Evolutionary conservation across 2,113 vertebrate genomes (phyloP), one percentile per base, ranked within the genome.

Genomic region (Zapornia atra): DNA sequence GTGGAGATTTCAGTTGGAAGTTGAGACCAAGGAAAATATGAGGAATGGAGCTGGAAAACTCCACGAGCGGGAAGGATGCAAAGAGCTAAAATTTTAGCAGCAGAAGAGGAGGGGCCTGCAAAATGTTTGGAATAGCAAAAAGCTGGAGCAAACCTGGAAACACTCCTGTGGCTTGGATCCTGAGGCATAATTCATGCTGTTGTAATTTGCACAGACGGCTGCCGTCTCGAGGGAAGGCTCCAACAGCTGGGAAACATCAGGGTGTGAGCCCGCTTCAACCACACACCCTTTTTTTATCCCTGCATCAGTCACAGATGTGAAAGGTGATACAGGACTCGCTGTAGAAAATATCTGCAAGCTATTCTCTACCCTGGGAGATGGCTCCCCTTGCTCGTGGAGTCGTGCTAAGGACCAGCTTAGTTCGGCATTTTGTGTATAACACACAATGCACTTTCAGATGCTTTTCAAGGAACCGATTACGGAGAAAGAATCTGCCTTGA

Each of bases 241-340:
- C 13, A 88, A 82, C 96, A 96, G 96, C 96, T 96, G 94, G 93
- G 92, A 96, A 93, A 92, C 93, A 96, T 97, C 93, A 96, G 96
- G 94, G 90, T 79, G 86, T 86, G 71, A 87, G 90, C 57, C 91
- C 53, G 89, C 89, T 75, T 75, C 72, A 64, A 4, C 86, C 12
- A 4, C 82, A 82, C 78, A 63, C 88, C 92, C 88, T 84, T 83
- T 86, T 76, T 75, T 90, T 68, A 68, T 82, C 80, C 77, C 86
- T 40, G 56, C 91, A 87, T 57, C 88, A 40, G 93, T 53, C 44
- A 24, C 77, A 92, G 90, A 53, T 88, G 44, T 66, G 92, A 88
- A 93, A 93, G 80, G 82, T 68, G 82, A 83, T 51, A 77, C 80
- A 1, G 25, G 86, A 61, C 42, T 83, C 1, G 0, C 65, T 24